These are phyloP conservation scores for Panurus biarmicus DNA, from an alignment of 2,113 vertebrate species.

Conservation along the genomic window DNA sequence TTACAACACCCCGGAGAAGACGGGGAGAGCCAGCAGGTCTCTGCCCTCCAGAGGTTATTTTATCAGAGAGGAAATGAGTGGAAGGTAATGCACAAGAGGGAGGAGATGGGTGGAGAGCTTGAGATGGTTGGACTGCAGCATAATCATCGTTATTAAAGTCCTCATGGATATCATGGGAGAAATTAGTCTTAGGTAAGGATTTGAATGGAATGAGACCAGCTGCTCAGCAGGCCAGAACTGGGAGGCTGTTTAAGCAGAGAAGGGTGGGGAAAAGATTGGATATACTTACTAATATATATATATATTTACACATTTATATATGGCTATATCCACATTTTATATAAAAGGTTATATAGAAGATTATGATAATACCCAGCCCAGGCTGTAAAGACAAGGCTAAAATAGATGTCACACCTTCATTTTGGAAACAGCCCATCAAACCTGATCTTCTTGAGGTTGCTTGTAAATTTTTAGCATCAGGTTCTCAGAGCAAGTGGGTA, in stretches of 20 bases:
- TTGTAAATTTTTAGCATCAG: neutral
- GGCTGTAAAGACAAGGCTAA: neutral
- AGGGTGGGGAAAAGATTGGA: neutral
- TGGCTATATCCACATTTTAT: neutral
- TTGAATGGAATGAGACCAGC: slow-evolving; percentile 40
- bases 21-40: slow-evolving; percentile 40
- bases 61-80: slow-evolving; percentile 48
- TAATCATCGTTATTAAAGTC: slow-evolving; percentile 57
- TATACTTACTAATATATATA: neutral
- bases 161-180: slow-evolving; percentile 42
- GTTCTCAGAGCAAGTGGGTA: neutral
- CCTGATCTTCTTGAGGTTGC: neutral
- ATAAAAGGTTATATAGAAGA: neutral
- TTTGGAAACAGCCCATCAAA: neutral
- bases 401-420: neutral
- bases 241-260: neutral
- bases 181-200: slow-evolving; percentile 54
- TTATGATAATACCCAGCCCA: neutral
- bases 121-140: slow-evolving; percentile 16
- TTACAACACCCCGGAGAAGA: slow-evolving; percentile 31
- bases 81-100: slow-evolving; percentile 49
- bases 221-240: neutral
- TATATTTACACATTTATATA: fast-evolving
- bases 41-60: slow-evolving; percentile 50
- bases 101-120: slow-evolving; percentile 52